These are phyloP conservation scores for Meliscaeva auricollis DNA, from an alignment of 2,888 invertebrate species.

Conservation along the genomic window DNA sequence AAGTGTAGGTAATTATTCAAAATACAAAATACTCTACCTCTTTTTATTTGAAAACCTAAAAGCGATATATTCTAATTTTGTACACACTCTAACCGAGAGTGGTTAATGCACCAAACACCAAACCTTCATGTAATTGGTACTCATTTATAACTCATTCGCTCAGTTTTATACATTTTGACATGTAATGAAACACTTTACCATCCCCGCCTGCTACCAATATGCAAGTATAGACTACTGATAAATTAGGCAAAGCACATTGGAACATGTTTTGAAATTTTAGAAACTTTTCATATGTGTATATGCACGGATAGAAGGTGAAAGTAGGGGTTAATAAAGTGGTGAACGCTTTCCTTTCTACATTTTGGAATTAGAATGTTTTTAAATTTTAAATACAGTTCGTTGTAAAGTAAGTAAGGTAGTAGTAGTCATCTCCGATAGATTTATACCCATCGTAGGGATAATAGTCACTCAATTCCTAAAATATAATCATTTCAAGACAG, in stretches of 20 bases:
- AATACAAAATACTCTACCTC: constrained; percentile 31
- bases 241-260: constrained; percentile 69
- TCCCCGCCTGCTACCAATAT: neutral
- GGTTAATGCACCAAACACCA: constrained; percentile 50
- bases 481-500: constrained; percentile 55
- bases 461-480: neutral
- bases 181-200: no score
- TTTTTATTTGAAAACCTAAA: constrained; percentile 1
- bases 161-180: no score
- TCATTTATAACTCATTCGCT: no score
- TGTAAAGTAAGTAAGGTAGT: no score
- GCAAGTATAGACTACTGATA: constrained; percentile 65
- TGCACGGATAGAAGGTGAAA: neutral
- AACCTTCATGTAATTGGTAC: no score
- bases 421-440: no score
- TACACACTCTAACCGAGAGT: constrained; percentile 24
- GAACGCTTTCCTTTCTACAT: neutral
- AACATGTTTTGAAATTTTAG: constrained; percentile 72
- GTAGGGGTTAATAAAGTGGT: neutral
- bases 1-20: constrained; percentile 55
- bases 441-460: neutral
- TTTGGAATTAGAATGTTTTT: neutral
- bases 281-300: constrained; percentile 6
- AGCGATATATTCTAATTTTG: constrained; percentile 22
- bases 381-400: neutral